These are phyloP conservation scores for Drosophila heteroneura DNA, from an alignment of 2,888 invertebrate species.

Conservation along the genomic window DNA sequence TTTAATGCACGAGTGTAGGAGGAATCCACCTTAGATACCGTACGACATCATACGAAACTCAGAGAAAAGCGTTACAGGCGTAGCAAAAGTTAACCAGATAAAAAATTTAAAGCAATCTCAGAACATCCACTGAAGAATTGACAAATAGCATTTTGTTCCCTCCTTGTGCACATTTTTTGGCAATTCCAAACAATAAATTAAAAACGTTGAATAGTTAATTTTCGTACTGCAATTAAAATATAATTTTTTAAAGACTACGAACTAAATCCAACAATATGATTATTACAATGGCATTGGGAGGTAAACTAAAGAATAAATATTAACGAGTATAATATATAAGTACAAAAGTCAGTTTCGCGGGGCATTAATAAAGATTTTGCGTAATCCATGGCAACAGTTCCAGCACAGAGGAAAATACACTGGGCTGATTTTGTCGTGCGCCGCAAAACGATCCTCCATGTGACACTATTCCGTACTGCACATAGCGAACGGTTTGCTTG, in stretches of 20 bases:
- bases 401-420: conserved; percentile 87
- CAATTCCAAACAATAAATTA: not conserved
- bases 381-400: conserved; percentile 87
- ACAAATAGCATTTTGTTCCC: not conserved
- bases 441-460: conserved; percentile 87
- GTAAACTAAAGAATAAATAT: conserved; percentile 54
- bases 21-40: too few species aligned
- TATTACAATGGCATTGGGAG: conserved; percentile 57
- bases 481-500: conserved; percentile 54
- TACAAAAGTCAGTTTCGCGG: not conserved
- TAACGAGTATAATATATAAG: conserved; percentile 7
- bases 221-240: conserved; percentile 27
- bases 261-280: conserved; percentile 36
- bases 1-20: too few species aligned
- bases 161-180: not conserved
- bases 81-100: not conserved
- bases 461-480: conserved; percentile 87
- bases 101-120: not conserved
- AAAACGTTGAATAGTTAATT: not conserved
- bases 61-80: not conserved
- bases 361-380: conserved; percentile 68
- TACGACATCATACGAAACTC: not conserved
- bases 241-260: conserved; percentile 24
- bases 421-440: conserved; percentile 85
- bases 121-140: not conserved